Evolutionary conservation across 92 coral and sea anemone genomes (phyloP).

Genomic region (Porites divaricata): DNA sequence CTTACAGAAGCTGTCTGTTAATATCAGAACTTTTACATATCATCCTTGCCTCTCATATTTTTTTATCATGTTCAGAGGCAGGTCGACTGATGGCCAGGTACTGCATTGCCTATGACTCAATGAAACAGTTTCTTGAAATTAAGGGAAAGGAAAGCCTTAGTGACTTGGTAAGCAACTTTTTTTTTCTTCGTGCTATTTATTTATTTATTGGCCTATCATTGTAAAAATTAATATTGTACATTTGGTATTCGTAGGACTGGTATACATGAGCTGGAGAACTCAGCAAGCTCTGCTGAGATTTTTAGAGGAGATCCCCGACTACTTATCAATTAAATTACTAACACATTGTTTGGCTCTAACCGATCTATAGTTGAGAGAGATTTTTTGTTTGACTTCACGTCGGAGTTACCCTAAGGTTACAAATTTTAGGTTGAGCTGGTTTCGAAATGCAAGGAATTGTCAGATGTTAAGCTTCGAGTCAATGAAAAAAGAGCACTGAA

Average conservation of each 20-base stretch:
- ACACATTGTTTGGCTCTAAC: neutral
- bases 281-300: too few relatives aligned
- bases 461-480: constrained; percentile 87
- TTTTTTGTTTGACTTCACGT: neutral
- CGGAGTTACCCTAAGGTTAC: neutral
- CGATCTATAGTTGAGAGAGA: too few relatives aligned
- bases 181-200: neutral
- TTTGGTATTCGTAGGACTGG: too few relatives aligned
- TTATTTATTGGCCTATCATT: too few relatives aligned
- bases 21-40: too few relatives aligned
- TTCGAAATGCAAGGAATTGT: constrained; percentile 95
- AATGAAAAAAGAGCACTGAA: constrained; percentile 90
- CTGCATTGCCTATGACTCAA: constrained; percentile 94
- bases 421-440: constrained; percentile 76
- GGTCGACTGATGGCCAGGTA: constrained; percentile 99
- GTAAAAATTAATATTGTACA: too few relatives aligned
- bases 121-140: constrained; percentile 81
- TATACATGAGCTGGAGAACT: too few relatives aligned
- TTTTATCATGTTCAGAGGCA: constrained; percentile 58
- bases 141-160: constrained; percentile 79
- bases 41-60: too few relatives aligned
- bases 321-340: too few relatives aligned
- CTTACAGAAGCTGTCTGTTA: too few relatives aligned
- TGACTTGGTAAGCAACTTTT: constrained; percentile 74
- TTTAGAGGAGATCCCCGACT: too few relatives aligned